Evolutionary conservation across 2,113 vertebrate species (phyloP).

Genomic region (Peromyscus maniculatus): DNA sequence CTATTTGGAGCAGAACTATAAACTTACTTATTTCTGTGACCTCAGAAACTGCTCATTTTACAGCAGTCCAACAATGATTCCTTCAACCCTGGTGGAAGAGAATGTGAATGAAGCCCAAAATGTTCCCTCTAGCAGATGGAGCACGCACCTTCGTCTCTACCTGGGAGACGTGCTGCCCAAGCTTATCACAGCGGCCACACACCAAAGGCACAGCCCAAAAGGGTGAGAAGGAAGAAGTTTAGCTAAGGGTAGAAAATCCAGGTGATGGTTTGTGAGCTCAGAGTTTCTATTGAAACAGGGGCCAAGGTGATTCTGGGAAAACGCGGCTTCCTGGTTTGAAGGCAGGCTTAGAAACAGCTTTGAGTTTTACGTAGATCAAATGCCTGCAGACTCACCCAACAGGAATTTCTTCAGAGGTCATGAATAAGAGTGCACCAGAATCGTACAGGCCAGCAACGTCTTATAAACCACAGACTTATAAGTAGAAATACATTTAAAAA

Average conservation of each 20-base stretch:
- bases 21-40: background rate
- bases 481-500: background rate
- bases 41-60: constrained; percentile 37
- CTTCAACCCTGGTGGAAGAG: background rate
- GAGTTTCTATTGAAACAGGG: constrained; percentile 73
- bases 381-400: constrained; percentile 50
- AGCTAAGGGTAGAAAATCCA: background rate
- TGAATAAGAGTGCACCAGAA: background rate
- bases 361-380: constrained; percentile 54
- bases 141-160: background rate
- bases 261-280: background rate
- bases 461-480: background rate
- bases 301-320: constrained; percentile 73
- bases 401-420: constrained; percentile 50
- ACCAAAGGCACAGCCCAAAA: background rate
- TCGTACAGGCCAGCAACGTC: background rate
- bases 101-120: background rate
- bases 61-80: background rate
- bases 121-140: background rate
- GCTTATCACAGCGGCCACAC: background rate
- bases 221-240: background rate
- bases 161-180: background rate
- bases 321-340: constrained; percentile 73
- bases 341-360: constrained; percentile 78
- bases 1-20: background rate